A percentile compares a stretch with the other conserved stretches of the same genome.
These are phyloP conservation scores for Octonoba sinensis DNA, from an alignment of 2,888 invertebrate species.

Conservation along the genomic window DNA sequence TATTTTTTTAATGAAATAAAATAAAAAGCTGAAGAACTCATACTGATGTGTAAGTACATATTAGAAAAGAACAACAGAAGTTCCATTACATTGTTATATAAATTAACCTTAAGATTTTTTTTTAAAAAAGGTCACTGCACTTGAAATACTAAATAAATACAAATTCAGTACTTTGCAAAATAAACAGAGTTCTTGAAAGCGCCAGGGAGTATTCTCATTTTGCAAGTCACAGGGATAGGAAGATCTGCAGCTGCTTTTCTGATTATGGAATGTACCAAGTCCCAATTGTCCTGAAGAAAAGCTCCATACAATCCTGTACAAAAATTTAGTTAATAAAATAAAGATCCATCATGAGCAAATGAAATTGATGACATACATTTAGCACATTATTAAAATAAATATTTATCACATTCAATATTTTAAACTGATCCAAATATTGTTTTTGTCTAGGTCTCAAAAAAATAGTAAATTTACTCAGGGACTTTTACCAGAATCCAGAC, in stretches of 20 bases:
- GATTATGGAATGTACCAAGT: slow-evolving; percentile 71
- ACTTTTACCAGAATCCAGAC: too few species aligned
- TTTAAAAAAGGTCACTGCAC: too few species aligned
- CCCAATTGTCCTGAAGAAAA: slow-evolving; percentile 73
- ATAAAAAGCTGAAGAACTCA: background rate
- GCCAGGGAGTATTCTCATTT: slow-evolving; percentile 73
- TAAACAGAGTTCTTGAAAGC: slow-evolving; percentile 71
- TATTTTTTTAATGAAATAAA: too few species aligned
- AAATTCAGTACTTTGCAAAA: slow-evolving; percentile 71
- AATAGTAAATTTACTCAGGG: too few species aligned
- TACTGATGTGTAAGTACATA: background rate
- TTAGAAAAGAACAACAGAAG: background rate
- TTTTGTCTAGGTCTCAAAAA: too few species aligned
- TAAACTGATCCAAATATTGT: too few species aligned
- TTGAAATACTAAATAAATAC: too few species aligned
- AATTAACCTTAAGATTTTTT: background rate
- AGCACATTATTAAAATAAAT: too few species aligned
- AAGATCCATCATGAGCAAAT: background rate
- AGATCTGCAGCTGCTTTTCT: slow-evolving; percentile 64
- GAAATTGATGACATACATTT: too few species aligned
- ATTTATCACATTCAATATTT: too few species aligned
- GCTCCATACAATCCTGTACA: slow-evolving; percentile 73
- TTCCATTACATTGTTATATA: background rate
- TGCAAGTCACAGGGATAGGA: slow-evolving; percentile 73
- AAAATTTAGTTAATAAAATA: background rate